phyloP scores from a whole-genome alignment of 2,888 invertebrate genomes.

The Melanostoma mellinum region DNA sequence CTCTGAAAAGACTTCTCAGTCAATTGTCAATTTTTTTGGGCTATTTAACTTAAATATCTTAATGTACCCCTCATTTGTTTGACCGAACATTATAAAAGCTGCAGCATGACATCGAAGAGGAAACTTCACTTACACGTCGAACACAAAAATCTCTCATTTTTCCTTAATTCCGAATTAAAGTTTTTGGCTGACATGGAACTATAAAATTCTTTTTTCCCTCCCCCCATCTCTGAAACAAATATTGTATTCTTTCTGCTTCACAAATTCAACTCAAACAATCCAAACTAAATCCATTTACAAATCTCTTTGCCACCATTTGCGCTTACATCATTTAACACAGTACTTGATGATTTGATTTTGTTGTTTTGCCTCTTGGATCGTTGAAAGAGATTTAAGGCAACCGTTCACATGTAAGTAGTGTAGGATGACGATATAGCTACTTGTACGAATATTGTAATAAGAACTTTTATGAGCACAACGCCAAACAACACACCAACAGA shows the following conservation, averaged over 20 bases:
- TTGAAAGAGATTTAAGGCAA: conserved; percentile 28
- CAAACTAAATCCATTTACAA: conserved; percentile 55
- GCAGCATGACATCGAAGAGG: no score
- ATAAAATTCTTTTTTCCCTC: no score
- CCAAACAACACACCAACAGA: conserved; percentile 31
- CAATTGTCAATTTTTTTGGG: no score
- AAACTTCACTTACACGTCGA: no score
- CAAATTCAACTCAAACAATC: conserved; percentile 18
- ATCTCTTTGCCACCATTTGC: conserved; percentile 39
- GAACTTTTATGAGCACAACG: conserved; percentile 44
- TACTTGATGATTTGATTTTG: conserved; percentile 40
- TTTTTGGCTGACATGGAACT: no score
- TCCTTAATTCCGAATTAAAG: no score
- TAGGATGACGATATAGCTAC: not conserved
- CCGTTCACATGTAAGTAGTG: conserved; percentile 4
- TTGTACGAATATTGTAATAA: conserved; percentile 39
- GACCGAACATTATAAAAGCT: no score
- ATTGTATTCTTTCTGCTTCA: conserved; percentile 1
- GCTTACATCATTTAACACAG: conserved; percentile 50
- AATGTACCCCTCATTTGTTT: no score
- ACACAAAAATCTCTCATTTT: no score
- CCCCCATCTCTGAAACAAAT: no score
- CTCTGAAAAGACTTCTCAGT: no score
- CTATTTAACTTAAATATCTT: no score
- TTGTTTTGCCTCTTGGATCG: conserved; percentile 7